phyloP scores from a whole-genome alignment of 2,113 vertebrate species.

The Passer montanus region DNA sequence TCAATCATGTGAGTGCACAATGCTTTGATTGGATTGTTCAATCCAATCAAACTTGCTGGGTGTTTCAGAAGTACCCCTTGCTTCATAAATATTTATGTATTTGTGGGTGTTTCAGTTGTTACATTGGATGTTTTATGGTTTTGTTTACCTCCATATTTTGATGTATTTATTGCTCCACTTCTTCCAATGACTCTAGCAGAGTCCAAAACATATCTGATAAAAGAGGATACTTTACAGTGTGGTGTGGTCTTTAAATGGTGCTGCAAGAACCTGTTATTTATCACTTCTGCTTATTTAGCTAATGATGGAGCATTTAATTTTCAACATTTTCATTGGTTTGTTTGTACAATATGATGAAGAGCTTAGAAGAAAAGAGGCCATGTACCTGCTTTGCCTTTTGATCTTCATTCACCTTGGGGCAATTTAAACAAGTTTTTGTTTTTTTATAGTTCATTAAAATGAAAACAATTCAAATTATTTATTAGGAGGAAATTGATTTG shows the following conservation, averaged over 20 bases:
- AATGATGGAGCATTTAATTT: slow-evolving; percentile 44
- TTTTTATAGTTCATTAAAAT: slow-evolving; percentile 14
- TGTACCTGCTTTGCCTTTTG: neutral
- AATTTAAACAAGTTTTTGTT: neutral
- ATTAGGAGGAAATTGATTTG: neutral
- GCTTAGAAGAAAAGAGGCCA: neutral
- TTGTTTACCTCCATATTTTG: slow-evolving; percentile 63
- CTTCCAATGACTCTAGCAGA: neutral
- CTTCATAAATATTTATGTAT: slow-evolving; percentile 64
- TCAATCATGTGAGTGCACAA: neutral
- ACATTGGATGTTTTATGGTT: slow-evolving; percentile 24
- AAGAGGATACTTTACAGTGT: neutral
- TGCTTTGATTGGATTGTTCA: slow-evolving; percentile 10
- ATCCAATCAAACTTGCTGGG: neutral
- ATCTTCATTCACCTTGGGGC: neutral
- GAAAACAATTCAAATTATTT: slow-evolving; percentile 5
- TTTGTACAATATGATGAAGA: neutral
- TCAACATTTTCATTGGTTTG: neutral
- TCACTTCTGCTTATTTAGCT: slow-evolving; percentile 32
- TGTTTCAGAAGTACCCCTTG: neutral
- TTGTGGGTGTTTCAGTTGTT: slow-evolving; percentile 24
- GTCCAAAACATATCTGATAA: neutral
- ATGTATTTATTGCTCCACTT: slow-evolving; percentile 61
- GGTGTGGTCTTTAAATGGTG: neutral
- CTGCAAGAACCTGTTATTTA: neutral